Evolutionary conservation across 2,113 vertebrate species (phyloP), one percentile per base, ranked within the genome.

Genomic region (Puntigrus tetrazona): DNA sequence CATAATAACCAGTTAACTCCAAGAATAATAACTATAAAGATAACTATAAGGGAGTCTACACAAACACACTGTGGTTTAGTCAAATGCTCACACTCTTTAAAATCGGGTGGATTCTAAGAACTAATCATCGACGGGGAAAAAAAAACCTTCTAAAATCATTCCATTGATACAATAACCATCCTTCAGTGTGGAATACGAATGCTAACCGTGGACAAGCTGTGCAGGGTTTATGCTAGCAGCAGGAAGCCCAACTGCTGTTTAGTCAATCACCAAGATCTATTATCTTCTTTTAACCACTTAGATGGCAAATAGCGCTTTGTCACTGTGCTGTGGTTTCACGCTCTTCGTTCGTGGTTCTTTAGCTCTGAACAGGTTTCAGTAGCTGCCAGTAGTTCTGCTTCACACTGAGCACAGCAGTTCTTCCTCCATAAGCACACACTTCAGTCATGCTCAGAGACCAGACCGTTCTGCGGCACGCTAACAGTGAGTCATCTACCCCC

Each of bases 231-330:
- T 75, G 69, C 38, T 43, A 4, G 70, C 76, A 77, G 78, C 82
- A 6, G 57, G 16, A 84, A 86, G 85, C 67, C 75, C 34, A 78
- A 31, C 83, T 82, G 78, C 88, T 85, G 90, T 90, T 88, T 90
- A 61, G 75, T 61, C 7, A 2, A 61, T 7, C 8, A 10, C 89
- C 88, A 89, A 89, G 88, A 89, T 18, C 50, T 78, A 63, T 87
- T 90, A 90, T 92, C 89, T 88, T 86, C 88, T 89, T 90, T 92
- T 87, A 3, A 38, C 57, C 65, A 85, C 45, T 38, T 67, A 50
- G 67, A 87, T 89, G 87, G 82, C 84, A 89, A 67, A 78, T 3
- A 29, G 67, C 81, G 69, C 50, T 83, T 55, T 80, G 77, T 82
- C 87, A 86, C 87, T 88, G 85, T 90, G 82, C 87, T 84, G 10